phyloP scores from a whole-genome alignment of 2,888 invertebrate genomes.

The Morpho achilles region DNA sequence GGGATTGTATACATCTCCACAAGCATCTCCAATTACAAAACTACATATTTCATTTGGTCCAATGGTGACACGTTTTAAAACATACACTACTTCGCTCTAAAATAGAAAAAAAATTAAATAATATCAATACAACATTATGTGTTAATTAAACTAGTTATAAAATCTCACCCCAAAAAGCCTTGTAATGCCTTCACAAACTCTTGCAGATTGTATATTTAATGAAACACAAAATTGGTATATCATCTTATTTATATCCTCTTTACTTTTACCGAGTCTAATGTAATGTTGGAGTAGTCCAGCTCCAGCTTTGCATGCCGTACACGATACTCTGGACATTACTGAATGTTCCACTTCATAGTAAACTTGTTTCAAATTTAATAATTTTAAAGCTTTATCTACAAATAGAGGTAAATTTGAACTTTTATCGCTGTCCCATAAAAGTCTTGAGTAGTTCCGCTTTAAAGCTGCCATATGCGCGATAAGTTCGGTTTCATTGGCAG shows the following conservation, averaged over 20 bases:
- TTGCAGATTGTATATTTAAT: constrained; percentile 90
- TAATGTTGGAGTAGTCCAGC: constrained; percentile 92
- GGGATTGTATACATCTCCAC: constrained; percentile 94
- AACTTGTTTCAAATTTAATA: constrained; percentile 91
- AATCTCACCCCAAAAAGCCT: constrained; percentile 86
- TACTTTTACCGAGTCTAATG: constrained; percentile 89
- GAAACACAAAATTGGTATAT: constrained; percentile 93
- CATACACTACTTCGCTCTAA: constrained; percentile 89
- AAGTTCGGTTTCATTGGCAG: constrained; percentile 70
- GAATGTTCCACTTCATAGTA: constrained; percentile 92
- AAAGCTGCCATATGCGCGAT: constrained; percentile 66
- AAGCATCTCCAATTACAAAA: constrained; percentile 94
- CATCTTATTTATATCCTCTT: constrained; percentile 90
- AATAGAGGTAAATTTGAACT: constrained; percentile 86
- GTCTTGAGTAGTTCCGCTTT: constrained; percentile 74
- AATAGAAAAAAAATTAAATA: constrained; percentile 34
- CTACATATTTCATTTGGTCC: constrained; percentile 95
- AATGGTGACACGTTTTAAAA: constrained; percentile 86
- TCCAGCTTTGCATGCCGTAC: constrained; percentile 93
- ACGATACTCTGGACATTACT: constrained; percentile 94
- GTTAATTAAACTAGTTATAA: not conserved
- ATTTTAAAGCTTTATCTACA: constrained; percentile 89
- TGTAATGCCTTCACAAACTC: constrained; percentile 94
- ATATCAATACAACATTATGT: too few species aligned
- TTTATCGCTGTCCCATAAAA: constrained; percentile 87